Base-by-base conservation (phyloP, 2,888 invertebrate species). In the Amaurobius ferox region DNA sequence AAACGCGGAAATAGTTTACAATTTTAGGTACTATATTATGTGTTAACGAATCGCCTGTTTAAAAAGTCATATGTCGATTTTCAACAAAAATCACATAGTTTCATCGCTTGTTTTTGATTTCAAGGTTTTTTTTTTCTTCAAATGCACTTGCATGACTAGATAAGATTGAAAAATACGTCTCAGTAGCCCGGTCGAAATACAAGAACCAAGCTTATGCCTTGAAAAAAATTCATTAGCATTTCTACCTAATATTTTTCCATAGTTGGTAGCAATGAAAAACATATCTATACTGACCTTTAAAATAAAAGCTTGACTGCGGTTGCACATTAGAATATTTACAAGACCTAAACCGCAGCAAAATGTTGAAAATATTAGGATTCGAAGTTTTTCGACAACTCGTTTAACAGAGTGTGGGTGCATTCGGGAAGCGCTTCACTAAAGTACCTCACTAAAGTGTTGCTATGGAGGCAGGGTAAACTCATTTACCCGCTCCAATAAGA, bases 311-410 rank as follows among this genome's bases (percentile, higher is more conserved):
- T 55, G 5, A 5, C 55, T 23, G 64, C 29, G 64, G 29, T 29
- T 30, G n/a, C 64, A 64, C 64, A 64, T n/a, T 16, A 64, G 64
- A 29, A 1, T 64, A 64, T 64, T 64, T 64, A 64, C 64, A 64
- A 5, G 55, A 55, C 7, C 55, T 55, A 55, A 2, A 23, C 55
- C 55, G 55, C 55, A 55, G 55, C 5, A 23, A 16, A 55, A 55
- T 55, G 3, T 55, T 23, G 23, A 16, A 55, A 44, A 55, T 23
- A 3, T 55, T 35, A n/a, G n/a, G n/a, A n/a, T n/a, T n/a, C n/a
- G n/a, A n/a, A n/a, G n/a, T n/a, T n/a, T n/a, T n/a, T n/a, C n/a
- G n/a, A n/a, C n/a, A n/a, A n/a, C n/a, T n/a, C n/a, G n/a, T n/a
- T n/a, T n/a, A n/a, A n/a, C n/a, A n/a, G n/a, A n/a, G n/a, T n/a